phyloP scores from a whole-genome alignment of 2,888 invertebrate species.

The Cordilura impudica region DNA sequence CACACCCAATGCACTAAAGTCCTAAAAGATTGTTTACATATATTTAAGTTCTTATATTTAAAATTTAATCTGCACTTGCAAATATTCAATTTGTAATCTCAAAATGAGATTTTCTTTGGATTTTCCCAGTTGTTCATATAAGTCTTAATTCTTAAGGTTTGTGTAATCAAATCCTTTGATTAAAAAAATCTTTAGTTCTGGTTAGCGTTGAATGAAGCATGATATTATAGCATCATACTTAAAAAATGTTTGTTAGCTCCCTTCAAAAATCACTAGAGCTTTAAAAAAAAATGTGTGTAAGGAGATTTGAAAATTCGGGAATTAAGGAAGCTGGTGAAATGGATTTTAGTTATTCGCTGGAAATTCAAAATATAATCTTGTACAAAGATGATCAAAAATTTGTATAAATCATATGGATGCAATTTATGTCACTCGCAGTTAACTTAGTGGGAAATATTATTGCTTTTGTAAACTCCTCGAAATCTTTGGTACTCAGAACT shows the following conservation, averaged over 20 bases:
- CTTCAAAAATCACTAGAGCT: no score
- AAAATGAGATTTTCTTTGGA: slow-evolving; percentile 21
- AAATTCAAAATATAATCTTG: background rate
- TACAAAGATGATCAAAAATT: background rate
- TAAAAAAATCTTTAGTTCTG: slow-evolving; percentile 23
- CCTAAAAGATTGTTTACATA: background rate
- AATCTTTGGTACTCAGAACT: no score
- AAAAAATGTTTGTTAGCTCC: background rate
- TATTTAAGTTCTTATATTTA: background rate
- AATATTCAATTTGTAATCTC: background rate
- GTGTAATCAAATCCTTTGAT: slow-evolving; percentile 19
- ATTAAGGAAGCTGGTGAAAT: background rate
- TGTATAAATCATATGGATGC: no score
- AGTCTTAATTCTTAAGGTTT: slow-evolving; percentile 6
- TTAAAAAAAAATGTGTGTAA: no score
- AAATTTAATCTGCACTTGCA: slow-evolving; percentile 11
- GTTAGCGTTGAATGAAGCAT: background rate
- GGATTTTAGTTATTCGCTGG: background rate
- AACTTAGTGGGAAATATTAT: no score
- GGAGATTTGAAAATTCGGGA: background rate
- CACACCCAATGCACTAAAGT: slow-evolving; percentile 27
- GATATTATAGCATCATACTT: background rate
- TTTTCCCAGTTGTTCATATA: slow-evolving; percentile 24
- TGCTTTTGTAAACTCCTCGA: no score
- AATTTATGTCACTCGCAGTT: no score